Conservation (phyloP, 1,140 invertebrate species). For the Aphelinus atriplicis region DNA sequence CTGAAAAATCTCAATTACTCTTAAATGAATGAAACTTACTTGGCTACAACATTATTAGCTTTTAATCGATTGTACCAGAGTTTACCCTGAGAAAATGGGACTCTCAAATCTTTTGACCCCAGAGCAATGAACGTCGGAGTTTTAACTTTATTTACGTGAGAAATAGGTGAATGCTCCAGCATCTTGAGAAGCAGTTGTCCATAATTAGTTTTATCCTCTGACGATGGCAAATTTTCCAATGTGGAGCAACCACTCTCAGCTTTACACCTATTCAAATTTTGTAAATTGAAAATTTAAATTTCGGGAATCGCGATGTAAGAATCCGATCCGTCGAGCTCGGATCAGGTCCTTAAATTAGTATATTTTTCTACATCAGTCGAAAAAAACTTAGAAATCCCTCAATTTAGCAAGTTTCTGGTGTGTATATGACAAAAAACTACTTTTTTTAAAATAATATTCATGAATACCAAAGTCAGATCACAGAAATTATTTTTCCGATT, state of each 20-base stretch:
- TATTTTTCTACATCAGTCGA: too few relatives aligned
- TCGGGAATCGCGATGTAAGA: too few relatives aligned
- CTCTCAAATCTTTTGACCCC: slow-evolving; percentile 84
- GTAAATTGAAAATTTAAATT: neutral
- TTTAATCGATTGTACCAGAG: slow-evolving; percentile 75
- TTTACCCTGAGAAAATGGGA: slow-evolving; percentile 80
- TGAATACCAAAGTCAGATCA: too few relatives aligned
- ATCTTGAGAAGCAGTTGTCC: slow-evolving; percentile 70
- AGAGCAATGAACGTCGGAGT: slow-evolving; percentile 83
- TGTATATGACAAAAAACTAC: too few relatives aligned
- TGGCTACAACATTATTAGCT: slow-evolving; percentile 70
- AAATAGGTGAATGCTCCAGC: slow-evolving; percentile 73
- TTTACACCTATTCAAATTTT: slow-evolving; percentile 53
- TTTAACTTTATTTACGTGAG: slow-evolving; percentile 74
- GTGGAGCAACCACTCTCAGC: slow-evolving; percentile 44
- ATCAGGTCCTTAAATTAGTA: too few relatives aligned
- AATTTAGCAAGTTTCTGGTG: too few relatives aligned
- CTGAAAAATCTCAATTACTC: neutral
- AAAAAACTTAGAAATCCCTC: too few relatives aligned
- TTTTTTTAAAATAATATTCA: too few relatives aligned
- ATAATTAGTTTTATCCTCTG: slow-evolving; percentile 52
- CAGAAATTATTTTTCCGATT: too few relatives aligned
- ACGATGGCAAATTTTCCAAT: slow-evolving; percentile 38
- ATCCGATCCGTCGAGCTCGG: too few relatives aligned
- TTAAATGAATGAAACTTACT: slow-evolving; percentile 59